phyloP scores from a whole-genome alignment of 2,113 vertebrate genomes.

The Myiagra hebetior region DNA sequence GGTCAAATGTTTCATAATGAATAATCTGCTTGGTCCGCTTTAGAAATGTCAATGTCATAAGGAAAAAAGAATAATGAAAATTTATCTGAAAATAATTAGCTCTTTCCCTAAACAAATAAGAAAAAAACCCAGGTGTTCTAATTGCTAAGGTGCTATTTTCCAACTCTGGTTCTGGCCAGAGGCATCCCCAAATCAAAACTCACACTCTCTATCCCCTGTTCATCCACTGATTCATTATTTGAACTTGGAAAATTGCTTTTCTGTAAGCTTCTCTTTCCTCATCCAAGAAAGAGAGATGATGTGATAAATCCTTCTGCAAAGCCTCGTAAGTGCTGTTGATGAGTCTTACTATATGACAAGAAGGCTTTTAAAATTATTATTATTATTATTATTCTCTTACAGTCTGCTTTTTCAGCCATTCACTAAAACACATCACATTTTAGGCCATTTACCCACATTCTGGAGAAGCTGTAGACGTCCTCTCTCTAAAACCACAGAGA shows the following conservation, averaged over 20 bases:
- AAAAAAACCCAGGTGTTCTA: not conserved
- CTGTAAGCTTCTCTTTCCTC: not conserved
- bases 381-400: not conserved
- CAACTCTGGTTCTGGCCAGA: not conserved
- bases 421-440: not conserved
- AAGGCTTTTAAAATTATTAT: not conserved
- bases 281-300: not conserved
- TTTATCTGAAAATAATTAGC: not conserved
- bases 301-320: not conserved
- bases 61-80: not conserved
- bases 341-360: not conserved
- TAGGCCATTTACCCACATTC: not conserved
- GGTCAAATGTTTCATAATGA: not conserved
- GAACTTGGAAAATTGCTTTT: not conserved
- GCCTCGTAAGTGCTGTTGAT: not conserved
- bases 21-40: not conserved
- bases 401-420: not conserved
- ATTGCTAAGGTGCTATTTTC: not conserved
- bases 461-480: not conserved
- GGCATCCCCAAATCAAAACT: not conserved
- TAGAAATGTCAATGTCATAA: not conserved
- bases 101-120: not conserved
- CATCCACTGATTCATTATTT: not conserved
- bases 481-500: not conserved
- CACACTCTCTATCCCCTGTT: not conserved